A percentile compares a stretch with the other conserved stretches of the same genome.
Evolutionary conservation across 2,888 invertebrate genomes (phyloP).

Genomic region (Heteromyza rotundicornis): DNA sequence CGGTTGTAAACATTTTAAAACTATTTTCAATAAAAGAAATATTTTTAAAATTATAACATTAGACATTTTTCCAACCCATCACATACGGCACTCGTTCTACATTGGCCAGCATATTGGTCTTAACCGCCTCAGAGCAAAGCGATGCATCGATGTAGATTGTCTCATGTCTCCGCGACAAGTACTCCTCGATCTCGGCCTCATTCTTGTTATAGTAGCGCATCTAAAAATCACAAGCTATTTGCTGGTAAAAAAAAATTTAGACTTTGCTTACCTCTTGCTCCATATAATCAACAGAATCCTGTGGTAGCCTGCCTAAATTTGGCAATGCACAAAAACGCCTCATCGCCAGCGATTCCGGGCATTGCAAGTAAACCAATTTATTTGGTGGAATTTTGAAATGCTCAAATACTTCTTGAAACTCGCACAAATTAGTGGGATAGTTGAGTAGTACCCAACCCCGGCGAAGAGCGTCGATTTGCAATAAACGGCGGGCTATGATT

Average conservation of each 20-base stretch:
- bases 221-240: slow-evolving; percentile 27
- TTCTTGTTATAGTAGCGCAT: slow-evolving; percentile 47
- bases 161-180: slow-evolving; percentile 46
- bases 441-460: slow-evolving; percentile 70
- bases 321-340: slow-evolving; percentile 41
- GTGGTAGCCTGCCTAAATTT: slow-evolving; percentile 39
- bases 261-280: slow-evolving; percentile 37
- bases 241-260: not conserved
- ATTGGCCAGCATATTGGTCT: slow-evolving; percentile 40
- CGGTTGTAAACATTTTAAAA: too few relatives aligned
- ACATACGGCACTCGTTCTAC: slow-evolving; percentile 45
- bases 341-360: slow-evolving; percentile 44
- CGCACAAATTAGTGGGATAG: slow-evolving; percentile 65
- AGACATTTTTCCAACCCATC: slow-evolving; percentile 44
- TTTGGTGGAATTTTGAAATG: slow-evolving; percentile 67
- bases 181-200: slow-evolving; percentile 39
- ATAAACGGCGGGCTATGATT: slow-evolving; percentile 47
- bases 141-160: slow-evolving; percentile 45
- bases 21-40: too few relatives aligned
- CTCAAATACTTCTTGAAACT: slow-evolving; percentile 65
- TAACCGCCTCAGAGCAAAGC: slow-evolving; percentile 39
- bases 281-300: slow-evolving; percentile 39
- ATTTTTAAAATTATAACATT: too few relatives aligned
- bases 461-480: slow-evolving; percentile 63
- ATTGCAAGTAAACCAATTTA: slow-evolving; percentile 51